Conservation (phyloP, 2,888 invertebrate genomes). For the Falcaria lacertinaria region DNA sequence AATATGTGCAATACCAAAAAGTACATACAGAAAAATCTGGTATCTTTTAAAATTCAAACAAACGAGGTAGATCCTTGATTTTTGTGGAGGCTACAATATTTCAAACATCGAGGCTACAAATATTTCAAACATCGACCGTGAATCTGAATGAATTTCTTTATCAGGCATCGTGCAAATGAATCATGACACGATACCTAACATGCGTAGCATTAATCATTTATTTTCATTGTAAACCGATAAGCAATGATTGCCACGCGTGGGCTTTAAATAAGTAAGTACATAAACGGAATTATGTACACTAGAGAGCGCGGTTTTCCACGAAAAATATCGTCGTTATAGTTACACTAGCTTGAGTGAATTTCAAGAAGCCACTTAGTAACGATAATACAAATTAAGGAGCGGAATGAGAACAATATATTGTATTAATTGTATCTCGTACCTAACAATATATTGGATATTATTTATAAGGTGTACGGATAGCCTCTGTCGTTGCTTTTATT, state of each 20-base stretch:
- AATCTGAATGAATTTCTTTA: background rate
- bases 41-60: too few species aligned
- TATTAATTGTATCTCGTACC: too few species aligned
- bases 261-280: background rate
- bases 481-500: too few species aligned
- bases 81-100: too few species aligned
- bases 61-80: too few species aligned
- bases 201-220: conserved; percentile 21
- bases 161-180: conserved; percentile 5
- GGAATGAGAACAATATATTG: conserved; percentile 10
- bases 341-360: conserved; percentile 11
- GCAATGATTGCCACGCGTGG: conserved; percentile 13
- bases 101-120: background rate
- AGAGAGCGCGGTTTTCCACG: conserved; percentile 19
- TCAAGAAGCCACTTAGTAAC: conserved; percentile 29
- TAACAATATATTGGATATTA: background rate
- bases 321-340: conserved; percentile 18
- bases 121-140: background rate
- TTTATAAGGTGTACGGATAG: too few species aligned
- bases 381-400: conserved; percentile 23
- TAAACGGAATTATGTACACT: conserved; percentile 9
- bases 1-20: too few species aligned
- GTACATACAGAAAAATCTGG: too few species aligned
- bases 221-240: conserved; percentile 23
- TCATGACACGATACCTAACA: conserved; percentile 3